A percentile compares a stretch with the other conserved stretches of the same genome.
phyloP scores from a whole-genome alignment of 2,888 invertebrate genomes.

The Rhamphomyia laevipes region DNA sequence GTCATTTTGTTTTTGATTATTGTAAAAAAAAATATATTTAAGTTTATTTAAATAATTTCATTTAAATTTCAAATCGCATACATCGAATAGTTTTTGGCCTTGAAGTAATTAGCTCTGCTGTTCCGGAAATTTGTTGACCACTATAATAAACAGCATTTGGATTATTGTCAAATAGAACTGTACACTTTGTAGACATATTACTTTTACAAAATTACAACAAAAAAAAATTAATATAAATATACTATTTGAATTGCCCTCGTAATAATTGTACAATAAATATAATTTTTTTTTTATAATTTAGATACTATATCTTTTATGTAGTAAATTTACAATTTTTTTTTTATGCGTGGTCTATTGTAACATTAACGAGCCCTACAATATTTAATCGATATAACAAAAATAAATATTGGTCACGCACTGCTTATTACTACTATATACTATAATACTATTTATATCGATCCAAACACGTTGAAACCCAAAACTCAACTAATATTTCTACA shows the following conservation, averaged over 20 bases:
- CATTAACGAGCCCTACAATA: too few relatives aligned
- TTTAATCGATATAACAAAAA: too few relatives aligned
- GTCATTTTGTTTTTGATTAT: neutral
- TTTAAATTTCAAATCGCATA: constrained; percentile 21
- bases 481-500: too few relatives aligned
- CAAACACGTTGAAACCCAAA: too few relatives aligned
- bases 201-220: too few relatives aligned
- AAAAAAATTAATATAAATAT: too few relatives aligned
- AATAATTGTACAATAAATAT: neutral
- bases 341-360: too few relatives aligned
- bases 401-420: too few relatives aligned
- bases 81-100: constrained; percentile 35
- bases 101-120: constrained; percentile 30
- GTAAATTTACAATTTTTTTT: too few relatives aligned
- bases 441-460: too few relatives aligned
- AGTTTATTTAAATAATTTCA: neutral
- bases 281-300: neutral
- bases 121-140: constrained; percentile 32
- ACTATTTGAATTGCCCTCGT: neutral
- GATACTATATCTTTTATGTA: too few relatives aligned
- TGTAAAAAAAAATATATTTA: neutral
- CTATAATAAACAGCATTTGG: constrained; percentile 33
- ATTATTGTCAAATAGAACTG: constrained; percentile 30
- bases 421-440: too few relatives aligned
- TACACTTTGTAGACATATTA: constrained; percentile 31